Base-by-base conservation (phyloP, 2,888 invertebrate species). In the Chymomyza amoena region DNA sequence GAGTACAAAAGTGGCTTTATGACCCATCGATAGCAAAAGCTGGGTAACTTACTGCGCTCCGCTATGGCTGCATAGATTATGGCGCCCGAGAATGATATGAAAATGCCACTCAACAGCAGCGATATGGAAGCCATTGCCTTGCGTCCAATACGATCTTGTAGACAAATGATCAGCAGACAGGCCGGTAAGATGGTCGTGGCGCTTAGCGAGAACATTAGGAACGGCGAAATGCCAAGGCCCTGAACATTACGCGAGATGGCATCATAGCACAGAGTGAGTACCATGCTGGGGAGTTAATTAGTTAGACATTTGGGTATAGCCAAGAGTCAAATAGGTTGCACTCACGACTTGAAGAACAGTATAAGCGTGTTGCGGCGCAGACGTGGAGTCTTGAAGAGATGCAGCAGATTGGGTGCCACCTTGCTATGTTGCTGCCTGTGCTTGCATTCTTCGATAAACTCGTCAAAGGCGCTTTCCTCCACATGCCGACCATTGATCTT, bases 321-420 rank as follows among this genome's bases (percentile, higher is more conserved):
- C 28, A 25, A 16, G 6, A 16, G 45, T 1, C 54, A 16, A 25
- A 16, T 32, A 20, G 51, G n/a, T 9, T 63, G 32, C 45, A 91
- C 93, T 93, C 91, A 94, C 94, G 94, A 94, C 91, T 94, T 94
- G 75, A 94, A 93, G 75, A 94, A 92, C 56, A 94, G 89, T 50
- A 91, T 91, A 63, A 90, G 76, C 0, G 90, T 90, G 92, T 93
- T 70, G 69, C 91, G 91, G 54, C 94, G 89, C 15, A 94, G 89
- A 68, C 93, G 92, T 1, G 93, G 93, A 3, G 93, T 93, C 81
- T 90, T 92, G 72, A 94, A 92, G 15, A 94, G 88, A 62, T 93
- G 93, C 39, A 93, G 78, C 16, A 94, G 81, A 79, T 91, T 93
- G 3, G 91, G 83, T 15, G 77, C 72, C 32, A 70, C 72, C 68